Evolutionary conservation across 1,140 invertebrate genomes (phyloP).

Genomic region (Neelides sp.): DNA sequence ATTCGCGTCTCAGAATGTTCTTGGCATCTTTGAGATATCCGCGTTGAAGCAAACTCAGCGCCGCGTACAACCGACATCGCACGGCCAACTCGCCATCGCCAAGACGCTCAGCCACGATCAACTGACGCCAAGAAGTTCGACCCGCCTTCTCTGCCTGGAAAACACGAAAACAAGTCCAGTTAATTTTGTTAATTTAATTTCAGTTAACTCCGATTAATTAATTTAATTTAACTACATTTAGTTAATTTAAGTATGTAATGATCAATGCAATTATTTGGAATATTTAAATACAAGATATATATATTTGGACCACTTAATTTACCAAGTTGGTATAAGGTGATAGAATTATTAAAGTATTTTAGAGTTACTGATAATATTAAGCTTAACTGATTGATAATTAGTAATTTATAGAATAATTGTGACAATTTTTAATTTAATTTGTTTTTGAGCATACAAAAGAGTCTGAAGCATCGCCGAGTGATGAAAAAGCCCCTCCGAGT

Average conservation of each 20-base stretch:
- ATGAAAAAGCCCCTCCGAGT: conserved; percentile 83
- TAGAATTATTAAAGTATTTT: too few relatives aligned
- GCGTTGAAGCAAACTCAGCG: conserved; percentile 75
- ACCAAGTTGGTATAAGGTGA: too few relatives aligned
- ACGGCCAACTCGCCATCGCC: conserved; percentile 64
- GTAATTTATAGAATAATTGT: too few relatives aligned
- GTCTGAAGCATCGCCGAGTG: conserved; percentile 69
- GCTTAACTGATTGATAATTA: too few relatives aligned
- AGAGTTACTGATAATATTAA: too few relatives aligned
- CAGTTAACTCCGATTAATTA: too few relatives aligned
- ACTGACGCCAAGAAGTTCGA: conserved; percentile 68
- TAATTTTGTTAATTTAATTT: conserved; percentile 7
- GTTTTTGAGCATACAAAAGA: conserved; percentile 73
- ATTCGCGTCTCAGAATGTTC: conserved; percentile 52
- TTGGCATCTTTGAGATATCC: conserved; percentile 50
- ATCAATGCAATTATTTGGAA: too few relatives aligned
- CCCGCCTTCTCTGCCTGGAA: conserved; percentile 69
- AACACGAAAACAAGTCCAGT: conserved; percentile 31
- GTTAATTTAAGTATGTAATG: too few relatives aligned
- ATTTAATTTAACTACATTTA: too few relatives aligned
- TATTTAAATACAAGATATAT: too few relatives aligned
- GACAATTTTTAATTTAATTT: too few relatives aligned
- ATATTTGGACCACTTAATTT: too few relatives aligned
- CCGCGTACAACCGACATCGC: conserved; percentile 66
- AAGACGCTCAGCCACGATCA: conserved; percentile 60